A percentile compares a stretch with the other conserved stretches of the same genome.
phyloP scores from a whole-genome alignment of 2,797 vertebrate species.

The Alfaro cultratus region DNA sequence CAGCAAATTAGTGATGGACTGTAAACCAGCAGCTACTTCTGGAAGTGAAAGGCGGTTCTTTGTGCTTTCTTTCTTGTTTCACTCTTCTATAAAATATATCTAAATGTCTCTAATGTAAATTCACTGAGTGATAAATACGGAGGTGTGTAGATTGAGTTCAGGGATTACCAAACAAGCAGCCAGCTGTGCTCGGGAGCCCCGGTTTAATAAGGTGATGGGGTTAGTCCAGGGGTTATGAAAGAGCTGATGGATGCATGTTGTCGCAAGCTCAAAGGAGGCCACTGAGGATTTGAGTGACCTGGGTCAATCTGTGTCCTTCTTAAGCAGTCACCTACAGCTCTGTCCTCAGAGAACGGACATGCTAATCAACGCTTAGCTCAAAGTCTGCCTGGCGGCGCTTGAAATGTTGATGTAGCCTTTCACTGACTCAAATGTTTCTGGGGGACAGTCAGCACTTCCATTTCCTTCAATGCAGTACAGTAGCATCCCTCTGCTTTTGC shows the following conservation, averaged over 20 bases:
- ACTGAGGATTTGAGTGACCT: slow-evolving; percentile 70
- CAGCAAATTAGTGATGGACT: neutral
- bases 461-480: neutral
- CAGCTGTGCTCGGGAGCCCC: neutral
- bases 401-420: neutral
- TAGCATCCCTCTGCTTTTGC: slow-evolving; percentile 1
- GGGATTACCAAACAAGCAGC: slow-evolving; percentile 1
- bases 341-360: slow-evolving; percentile 10
- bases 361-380: slow-evolving; percentile 21
- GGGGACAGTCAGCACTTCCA: neutral
- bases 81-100: neutral
- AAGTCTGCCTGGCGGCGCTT: neutral
- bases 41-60: neutral
- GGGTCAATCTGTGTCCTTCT: slow-evolving; percentile 66
- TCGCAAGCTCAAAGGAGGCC: slow-evolving; percentile 48
- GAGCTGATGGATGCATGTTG: slow-evolving; percentile 25
- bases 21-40: neutral
- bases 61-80: neutral
- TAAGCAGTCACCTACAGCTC: slow-evolving; percentile 21
- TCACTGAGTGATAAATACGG: neutral
- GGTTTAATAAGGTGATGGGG: neutral
- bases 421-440: neutral
- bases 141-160: neutral
- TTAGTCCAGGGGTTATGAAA: neutral
- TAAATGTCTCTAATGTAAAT: neutral